Evolutionary conservation across 2,113 vertebrate genomes (phyloP).

Genomic region (Arenaria interpres): DNA sequence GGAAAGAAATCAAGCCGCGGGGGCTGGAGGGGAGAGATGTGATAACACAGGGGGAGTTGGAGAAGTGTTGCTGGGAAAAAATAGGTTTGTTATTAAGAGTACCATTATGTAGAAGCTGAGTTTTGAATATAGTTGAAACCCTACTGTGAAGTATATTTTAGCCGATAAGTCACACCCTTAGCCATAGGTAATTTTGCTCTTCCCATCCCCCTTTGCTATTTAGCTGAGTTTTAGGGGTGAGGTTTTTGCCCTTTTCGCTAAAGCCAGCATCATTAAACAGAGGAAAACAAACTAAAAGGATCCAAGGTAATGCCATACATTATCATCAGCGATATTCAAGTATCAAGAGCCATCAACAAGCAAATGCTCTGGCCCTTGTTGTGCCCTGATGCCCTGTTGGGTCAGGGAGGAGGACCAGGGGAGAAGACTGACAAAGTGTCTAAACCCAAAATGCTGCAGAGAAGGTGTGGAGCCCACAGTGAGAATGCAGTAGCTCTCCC

Average conservation of each 20-base stretch:
- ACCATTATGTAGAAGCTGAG: not conserved
- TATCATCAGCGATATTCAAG: not conserved
- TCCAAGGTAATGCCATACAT: too few relatives aligned
- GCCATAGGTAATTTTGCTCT: not conserved
- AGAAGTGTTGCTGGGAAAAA: not conserved
- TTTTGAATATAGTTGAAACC: not conserved
- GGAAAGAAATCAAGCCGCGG: not conserved
- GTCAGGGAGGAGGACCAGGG: not conserved
- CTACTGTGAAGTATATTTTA: not conserved
- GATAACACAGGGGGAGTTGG: not conserved
- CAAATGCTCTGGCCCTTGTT: fast-evolving
- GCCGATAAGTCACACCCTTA: not conserved
- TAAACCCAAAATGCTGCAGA: fast-evolving
- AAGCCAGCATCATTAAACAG: not conserved
- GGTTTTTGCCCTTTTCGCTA: not conserved
- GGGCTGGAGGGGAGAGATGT: not conserved
- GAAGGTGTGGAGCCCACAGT: not conserved
- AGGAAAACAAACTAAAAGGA: not conserved
- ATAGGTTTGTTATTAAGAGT: not conserved
- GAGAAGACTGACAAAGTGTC: not conserved
- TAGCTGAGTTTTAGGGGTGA: not conserved
- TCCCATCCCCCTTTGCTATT: not conserved
- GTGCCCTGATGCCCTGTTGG: not conserved
- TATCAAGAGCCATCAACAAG: not conserved
- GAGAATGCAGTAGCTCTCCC: not conserved